Conservation (phyloP, 2,113 vertebrate species). For the Aegotheles bennettii region DNA sequence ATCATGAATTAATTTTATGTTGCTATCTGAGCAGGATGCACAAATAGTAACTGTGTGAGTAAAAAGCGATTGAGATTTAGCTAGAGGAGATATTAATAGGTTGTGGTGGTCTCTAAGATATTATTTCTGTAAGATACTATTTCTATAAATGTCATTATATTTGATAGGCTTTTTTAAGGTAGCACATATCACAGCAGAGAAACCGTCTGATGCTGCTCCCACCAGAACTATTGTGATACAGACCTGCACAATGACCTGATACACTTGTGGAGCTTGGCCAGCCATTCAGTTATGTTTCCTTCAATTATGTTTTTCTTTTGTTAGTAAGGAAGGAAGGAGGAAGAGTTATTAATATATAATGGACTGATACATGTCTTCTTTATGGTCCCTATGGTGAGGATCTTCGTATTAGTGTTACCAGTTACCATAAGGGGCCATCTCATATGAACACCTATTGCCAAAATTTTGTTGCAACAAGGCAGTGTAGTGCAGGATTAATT, state of each 20-base stretch:
- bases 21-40: not conserved
- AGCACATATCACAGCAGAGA: not conserved
- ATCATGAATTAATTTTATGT: not conserved
- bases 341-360: not conserved
- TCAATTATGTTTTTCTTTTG: not conserved
- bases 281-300: not conserved
- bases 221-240: not conserved
- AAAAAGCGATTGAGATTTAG: not conserved
- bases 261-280: not conserved
- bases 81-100: not conserved
- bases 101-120: not conserved
- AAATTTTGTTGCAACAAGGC: not conserved
- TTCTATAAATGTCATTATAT: not conserved
- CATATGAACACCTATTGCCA: not conserved
- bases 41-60: not conserved
- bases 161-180: not conserved
- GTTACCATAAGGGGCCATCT: not conserved
- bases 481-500: not conserved
- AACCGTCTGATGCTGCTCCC: not conserved
- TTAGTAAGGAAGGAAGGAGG: not conserved
- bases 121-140: not conserved
- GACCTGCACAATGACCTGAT: not conserved
- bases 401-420: not conserved
- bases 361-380: not conserved
- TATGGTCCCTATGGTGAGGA: not conserved